Evolutionary conservation across 53 echinoderm and acorn worm species (phyloP).

Genomic region (Echinometra lucunter): DNA sequence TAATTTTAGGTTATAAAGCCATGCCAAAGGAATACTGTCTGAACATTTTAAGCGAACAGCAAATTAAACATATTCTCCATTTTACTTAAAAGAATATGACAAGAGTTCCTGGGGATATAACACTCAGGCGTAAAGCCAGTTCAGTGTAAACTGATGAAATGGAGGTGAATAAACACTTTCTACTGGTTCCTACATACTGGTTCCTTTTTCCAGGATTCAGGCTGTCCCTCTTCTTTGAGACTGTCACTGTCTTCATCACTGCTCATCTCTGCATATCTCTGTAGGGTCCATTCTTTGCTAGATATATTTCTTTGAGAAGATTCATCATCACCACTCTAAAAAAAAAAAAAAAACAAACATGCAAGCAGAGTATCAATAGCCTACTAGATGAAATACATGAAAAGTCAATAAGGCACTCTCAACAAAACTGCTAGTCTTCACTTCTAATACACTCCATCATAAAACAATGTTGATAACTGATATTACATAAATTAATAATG

Average conservation of each 20-base stretch:
- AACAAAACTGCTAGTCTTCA: no score
- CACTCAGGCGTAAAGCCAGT: background rate
- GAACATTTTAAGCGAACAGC: background rate
- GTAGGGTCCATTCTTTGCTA: conserved; percentile 61
- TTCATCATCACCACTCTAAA: background rate
- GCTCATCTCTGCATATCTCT: conserved; percentile 37
- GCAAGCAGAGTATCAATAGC: background rate
- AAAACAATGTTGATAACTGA: no score
- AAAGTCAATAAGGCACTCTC: no score
- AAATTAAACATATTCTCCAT: background rate
- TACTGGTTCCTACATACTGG: no score
- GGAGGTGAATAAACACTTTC: no score
- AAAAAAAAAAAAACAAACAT: background rate
- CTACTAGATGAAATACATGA: no score
- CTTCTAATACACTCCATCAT: no score
- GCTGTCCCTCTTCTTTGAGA: conserved; percentile 38
- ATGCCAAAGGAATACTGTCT: background rate
- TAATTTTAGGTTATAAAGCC: background rate
- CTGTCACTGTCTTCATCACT: conserved; percentile 54
- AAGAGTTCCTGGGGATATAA: background rate
- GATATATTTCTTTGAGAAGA: background rate
- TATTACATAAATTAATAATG: no score
- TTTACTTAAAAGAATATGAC: background rate
- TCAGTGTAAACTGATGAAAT: background rate
- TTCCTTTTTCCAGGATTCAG: conserved; percentile 59